Evolutionary conservation across 2,888 invertebrate species (phyloP).

Genomic region (Griposia aprilina): DNA sequence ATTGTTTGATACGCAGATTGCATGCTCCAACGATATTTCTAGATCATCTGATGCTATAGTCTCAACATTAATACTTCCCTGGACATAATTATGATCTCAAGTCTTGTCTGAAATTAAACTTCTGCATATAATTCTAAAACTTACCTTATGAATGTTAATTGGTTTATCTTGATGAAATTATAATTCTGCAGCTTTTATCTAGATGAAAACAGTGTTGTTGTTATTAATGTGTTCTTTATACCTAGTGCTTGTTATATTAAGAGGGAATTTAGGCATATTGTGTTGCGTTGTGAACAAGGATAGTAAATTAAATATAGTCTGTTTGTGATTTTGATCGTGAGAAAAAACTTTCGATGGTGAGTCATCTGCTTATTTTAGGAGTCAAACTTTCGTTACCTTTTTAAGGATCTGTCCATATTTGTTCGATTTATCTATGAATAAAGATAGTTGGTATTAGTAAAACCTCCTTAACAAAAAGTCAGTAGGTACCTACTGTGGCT

Average conservation of each 20-base stretch:
- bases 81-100: neutral
- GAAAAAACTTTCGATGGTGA: conserved; percentile 51
- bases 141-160: conserved; percentile 38
- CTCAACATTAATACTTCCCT: neutral
- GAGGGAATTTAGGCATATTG: conserved; percentile 29
- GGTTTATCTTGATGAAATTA: conserved; percentile 64
- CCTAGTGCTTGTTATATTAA: conserved; percentile 33
- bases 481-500: neutral
- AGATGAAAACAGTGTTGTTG: conserved; percentile 58
- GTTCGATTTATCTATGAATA: conserved; percentile 1
- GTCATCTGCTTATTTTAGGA: conserved; percentile 24
- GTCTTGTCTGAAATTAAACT: conserved; percentile 19
- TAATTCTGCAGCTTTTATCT: conserved; percentile 41
- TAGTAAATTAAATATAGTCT: conserved; percentile 10
- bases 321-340: conserved; percentile 9
- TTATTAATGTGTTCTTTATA: conserved; percentile 9
- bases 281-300: conserved; percentile 24
- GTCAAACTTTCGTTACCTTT: conserved; percentile 41
- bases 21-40: neutral
- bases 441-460: neutral
- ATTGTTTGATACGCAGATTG: neutral
- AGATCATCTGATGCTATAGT: neutral
- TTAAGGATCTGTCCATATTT: conserved; percentile 32
- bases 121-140: conserved; percentile 18
- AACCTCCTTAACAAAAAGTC: neutral